Conservation (phyloP, 2,797 vertebrate species). For the Gorsachius magnificus region DNA sequence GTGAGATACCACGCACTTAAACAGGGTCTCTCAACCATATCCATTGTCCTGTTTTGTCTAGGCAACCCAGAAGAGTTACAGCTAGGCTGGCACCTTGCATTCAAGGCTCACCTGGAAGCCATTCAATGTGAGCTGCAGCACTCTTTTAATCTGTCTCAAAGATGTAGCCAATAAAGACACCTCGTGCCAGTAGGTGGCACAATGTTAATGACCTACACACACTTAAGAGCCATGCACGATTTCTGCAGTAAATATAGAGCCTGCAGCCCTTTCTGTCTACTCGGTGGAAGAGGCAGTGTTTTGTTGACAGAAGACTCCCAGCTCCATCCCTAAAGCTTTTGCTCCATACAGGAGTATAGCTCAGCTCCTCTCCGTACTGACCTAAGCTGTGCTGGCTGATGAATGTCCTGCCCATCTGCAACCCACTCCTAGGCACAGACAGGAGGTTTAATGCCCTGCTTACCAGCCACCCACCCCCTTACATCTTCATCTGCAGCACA, state of each 20-base stretch:
- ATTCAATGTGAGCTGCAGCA: rapidly evolving
- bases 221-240: neutral
- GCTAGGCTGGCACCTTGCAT: neutral
- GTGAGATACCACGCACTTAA: neutral
- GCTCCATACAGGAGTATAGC: rapidly evolving
- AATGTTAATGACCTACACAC: neutral
- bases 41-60: neutral
- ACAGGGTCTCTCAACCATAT: neutral
- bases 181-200: conserved; percentile 4
- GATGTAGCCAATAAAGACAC: neutral
- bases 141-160: rapidly evolving
- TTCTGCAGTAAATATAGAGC: neutral
- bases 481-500: neutral
- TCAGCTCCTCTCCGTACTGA: neutral
- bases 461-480: neutral
- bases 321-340: neutral
- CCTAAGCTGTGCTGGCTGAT: neutral
- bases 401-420: neutral
- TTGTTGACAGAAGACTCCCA: neutral
- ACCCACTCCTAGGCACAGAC: neutral
- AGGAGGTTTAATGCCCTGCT: neutral
- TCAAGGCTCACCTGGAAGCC: neutral
- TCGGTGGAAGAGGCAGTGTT: neutral
- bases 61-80: neutral
- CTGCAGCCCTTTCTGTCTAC: neutral